Conservation (phyloP, 2,113 vertebrate species). For the Centropus bengalensis region DNA sequence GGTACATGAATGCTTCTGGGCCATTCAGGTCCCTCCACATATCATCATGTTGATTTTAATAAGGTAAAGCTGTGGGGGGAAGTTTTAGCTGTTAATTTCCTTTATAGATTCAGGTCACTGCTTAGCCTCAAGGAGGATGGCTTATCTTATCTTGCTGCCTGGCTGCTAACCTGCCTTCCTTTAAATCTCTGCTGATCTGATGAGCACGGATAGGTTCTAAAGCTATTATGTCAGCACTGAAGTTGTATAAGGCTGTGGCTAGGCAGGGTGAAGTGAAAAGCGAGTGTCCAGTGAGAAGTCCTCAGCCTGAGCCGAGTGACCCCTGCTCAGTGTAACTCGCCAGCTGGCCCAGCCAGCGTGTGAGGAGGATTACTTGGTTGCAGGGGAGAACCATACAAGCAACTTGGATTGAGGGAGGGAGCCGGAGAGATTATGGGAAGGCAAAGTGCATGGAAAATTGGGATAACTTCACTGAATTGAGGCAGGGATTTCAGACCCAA, state of each 20-base stretch:
- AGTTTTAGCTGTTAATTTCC: neutral
- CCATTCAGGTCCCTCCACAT: neutral
- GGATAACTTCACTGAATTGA: neutral
- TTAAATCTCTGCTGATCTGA: neutral
- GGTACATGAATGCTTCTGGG: neutral
- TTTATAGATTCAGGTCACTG: neutral
- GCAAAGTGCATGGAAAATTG: neutral
- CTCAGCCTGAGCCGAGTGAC: neutral
- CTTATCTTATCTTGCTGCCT: neutral
- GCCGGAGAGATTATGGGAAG: neutral
- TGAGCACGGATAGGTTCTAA: neutral
- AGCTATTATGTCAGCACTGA: accelerated
- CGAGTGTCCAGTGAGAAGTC: accelerated
- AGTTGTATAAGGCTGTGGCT: neutral
- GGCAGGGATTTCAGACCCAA: neutral
- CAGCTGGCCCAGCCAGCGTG: accelerated
- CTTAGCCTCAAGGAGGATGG: neutral
- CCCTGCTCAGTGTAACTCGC: neutral
- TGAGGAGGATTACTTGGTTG: neutral
- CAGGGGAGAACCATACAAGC: accelerated
- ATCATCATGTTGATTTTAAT: neutral
- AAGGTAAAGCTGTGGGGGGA: accelerated
- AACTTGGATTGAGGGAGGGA: neutral
- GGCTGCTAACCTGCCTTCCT: neutral
- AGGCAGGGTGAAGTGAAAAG: neutral